Evolutionary conservation across 2,113 vertebrate genomes (phyloP).

Genomic region (Rostratula benghalensis): DNA sequence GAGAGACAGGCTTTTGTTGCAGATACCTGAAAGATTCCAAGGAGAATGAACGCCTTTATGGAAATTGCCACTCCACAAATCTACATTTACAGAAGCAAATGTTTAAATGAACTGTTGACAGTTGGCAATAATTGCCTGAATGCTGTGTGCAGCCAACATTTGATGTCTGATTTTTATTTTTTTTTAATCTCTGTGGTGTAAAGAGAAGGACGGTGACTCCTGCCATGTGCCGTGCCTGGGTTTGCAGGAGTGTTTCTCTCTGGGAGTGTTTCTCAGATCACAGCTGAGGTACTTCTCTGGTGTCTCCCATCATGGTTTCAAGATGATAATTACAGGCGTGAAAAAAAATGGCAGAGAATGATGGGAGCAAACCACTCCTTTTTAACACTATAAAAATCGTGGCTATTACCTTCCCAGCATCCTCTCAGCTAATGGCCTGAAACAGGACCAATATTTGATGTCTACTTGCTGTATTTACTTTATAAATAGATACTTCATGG

Average conservation of each 20-base stretch:
- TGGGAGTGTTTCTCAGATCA: neutral
- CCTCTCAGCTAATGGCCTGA: conserved; percentile 53
- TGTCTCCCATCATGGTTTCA: neutral
- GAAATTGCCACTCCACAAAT: neutral
- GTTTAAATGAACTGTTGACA: neutral
- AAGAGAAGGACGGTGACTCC: neutral
- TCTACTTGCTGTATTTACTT: conserved; percentile 54
- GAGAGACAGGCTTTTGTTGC: neutral
- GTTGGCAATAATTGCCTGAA: neutral
- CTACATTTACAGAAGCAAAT: neutral
- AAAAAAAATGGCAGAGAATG: neutral
- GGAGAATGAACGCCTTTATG: neutral
- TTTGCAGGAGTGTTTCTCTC: neutral
- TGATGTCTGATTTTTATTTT: neutral
- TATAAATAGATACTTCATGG: conserved; percentile 65
- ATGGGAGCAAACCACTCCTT: neutral
- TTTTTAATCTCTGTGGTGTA: fast-evolving
- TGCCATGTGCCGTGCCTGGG: neutral
- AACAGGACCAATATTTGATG: conserved; percentile 64
- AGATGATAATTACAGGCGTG: neutral
- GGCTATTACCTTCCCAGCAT: conserved; percentile 25
- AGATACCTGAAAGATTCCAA: neutral
- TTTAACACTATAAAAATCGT: neutral
- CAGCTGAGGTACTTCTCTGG: neutral
- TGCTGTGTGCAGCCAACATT: neutral